Percentiles rank a stretch among this genome's conserved stretches.
These are phyloP conservation scores for Arrhopalites spinosus DNA, from an alignment of 2,888 invertebrate species.

Conservation along the genomic window DNA sequence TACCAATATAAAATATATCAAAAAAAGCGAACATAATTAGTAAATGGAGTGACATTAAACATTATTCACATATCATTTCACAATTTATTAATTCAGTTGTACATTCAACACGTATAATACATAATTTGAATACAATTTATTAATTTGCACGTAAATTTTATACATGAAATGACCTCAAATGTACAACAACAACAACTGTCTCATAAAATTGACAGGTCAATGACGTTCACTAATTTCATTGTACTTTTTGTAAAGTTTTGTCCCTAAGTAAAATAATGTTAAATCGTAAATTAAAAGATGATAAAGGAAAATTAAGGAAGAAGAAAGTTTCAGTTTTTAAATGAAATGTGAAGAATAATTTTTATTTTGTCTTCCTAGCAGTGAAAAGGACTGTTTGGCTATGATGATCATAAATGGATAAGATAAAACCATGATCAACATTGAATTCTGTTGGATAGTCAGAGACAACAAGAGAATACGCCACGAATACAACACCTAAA, in stretches of 20 bases:
- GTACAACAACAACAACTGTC: neutral
- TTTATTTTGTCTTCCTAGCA: conserved; percentile 2
- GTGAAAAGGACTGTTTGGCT: conserved; percentile 17
- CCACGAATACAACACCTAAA: conserved; percentile 34
- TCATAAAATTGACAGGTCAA: too few species aligned
- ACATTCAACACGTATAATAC: too few species aligned
- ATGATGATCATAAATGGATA: conserved; percentile 12
- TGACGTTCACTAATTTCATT: too few species aligned
- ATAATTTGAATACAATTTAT: too few species aligned
- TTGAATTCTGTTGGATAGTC: conserved; percentile 18
- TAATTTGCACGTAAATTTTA: too few species aligned
- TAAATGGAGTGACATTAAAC: too few species aligned
- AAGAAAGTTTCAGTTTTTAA: neutral
- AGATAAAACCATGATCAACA: conserved; percentile 38
- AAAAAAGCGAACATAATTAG: too few species aligned
- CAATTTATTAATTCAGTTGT: too few species aligned
- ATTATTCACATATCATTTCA: too few species aligned
- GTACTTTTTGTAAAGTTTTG: neutral
- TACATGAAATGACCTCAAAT: too few species aligned
- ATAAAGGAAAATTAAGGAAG: neutral
- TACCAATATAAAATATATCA: too few species aligned
- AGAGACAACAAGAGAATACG: conserved; percentile 30
- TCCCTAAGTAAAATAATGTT: neutral
- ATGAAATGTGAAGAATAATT: neutral
- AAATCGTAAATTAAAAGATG: neutral